Conservation (phyloP, 2,113 vertebrate species). For the Rynchops niger region DNA sequence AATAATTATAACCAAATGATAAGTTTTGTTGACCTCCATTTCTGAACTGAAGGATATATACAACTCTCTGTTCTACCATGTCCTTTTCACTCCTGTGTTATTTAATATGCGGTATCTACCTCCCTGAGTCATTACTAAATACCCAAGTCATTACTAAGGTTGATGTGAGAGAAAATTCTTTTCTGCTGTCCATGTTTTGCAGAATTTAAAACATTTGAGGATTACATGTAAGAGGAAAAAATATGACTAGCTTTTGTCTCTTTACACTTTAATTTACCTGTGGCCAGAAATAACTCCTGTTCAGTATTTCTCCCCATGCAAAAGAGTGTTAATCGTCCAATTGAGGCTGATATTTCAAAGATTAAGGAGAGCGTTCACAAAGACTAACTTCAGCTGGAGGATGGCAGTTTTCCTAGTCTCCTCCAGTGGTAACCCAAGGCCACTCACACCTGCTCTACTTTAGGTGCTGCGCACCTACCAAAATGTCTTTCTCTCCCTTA, state of each 20-base stretch:
- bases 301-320: not conserved
- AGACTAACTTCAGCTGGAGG: not conserved
- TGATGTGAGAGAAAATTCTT: not conserved
- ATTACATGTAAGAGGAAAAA: not conserved
- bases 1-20: not conserved
- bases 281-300: not conserved
- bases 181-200: not conserved
- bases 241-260: not conserved
- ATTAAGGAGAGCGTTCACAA: not conserved
- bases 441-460: not conserved
- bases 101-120: not conserved
- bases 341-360: not conserved
- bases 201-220: not conserved
- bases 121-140: not conserved
- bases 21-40: not conserved
- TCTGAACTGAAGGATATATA: not conserved
- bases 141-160: not conserved
- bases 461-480: not conserved
- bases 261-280: not conserved
- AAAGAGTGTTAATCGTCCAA: not conserved
- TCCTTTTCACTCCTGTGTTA: not conserved
- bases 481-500: not conserved
- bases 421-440: not conserved
- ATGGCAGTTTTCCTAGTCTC: not conserved
- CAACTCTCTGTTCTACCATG: not conserved